Percentiles rank a stretch among this genome's conserved stretches.
Conservation (phyloP, 2,797 vertebrate genomes). For the Cyprinodon diabolis region DNA sequence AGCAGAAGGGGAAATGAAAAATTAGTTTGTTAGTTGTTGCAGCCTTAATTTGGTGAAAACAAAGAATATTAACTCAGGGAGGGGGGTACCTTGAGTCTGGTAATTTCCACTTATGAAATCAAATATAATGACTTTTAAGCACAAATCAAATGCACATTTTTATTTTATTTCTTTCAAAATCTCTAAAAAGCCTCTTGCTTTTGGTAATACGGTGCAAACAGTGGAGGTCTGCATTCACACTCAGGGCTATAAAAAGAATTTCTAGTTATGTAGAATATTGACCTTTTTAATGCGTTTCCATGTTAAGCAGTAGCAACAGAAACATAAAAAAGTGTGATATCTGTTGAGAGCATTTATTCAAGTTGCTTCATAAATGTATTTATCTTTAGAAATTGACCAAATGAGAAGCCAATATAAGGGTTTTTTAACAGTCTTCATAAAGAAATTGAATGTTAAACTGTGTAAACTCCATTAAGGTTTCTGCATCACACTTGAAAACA, state of each 20-base stretch:
- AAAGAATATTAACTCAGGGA: not conserved
- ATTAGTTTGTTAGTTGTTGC: not conserved
- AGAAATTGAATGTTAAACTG: not conserved
- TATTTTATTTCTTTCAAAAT: not conserved
- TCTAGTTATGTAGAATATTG: no score
- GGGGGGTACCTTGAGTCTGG: no score
- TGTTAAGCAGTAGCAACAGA: not conserved
- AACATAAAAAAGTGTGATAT: not conserved
- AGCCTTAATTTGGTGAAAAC: not conserved
- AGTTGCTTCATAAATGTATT: conserved; percentile 31
- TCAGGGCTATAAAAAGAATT: no score
- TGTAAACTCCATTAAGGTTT: no score
- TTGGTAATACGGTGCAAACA: no score
- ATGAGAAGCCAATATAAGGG: conserved; percentile 6
- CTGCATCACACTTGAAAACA: no score
- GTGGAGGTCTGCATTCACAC: no score
- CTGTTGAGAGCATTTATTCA: not conserved
- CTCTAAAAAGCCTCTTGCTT: no score
- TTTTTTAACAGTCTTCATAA: conserved; percentile 21
- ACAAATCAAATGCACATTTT: not conserved
- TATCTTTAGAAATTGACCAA: conserved; percentile 28
- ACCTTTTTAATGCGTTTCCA: no score
- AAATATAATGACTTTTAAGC: not conserved
- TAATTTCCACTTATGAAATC: not conserved
- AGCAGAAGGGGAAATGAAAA: not conserved